phyloP scores from a whole-genome alignment of 2,888 invertebrate genomes.

The Agrochola litura region DNA sequence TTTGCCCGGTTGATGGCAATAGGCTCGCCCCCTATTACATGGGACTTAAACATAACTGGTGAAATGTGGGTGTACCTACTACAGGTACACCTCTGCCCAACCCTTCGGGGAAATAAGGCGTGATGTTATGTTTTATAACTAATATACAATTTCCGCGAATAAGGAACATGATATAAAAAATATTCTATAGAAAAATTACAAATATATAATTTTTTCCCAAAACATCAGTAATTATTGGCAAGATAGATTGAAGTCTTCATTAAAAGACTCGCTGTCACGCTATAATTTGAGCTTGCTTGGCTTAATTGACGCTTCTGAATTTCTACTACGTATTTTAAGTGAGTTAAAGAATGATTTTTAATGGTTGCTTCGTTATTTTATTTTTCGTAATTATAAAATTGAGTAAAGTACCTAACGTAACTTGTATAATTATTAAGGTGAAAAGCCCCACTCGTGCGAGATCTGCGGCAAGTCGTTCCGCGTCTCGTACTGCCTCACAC shows the following conservation, averaged over 20 bases:
- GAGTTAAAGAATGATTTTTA: not conserved
- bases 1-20: too few relatives aligned
- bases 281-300: not conserved
- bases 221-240: too few relatives aligned
- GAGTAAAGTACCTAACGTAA: not conserved
- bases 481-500: conserved; percentile 94
- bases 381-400: not conserved
- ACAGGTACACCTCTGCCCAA: too few relatives aligned
- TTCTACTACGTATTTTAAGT: not conserved
- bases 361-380: too few relatives aligned
- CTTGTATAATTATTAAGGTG: conserved; percentile 74
- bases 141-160: not conserved
- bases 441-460: conserved; percentile 94
- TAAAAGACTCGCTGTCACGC: not conserved
- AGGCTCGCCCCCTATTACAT: too few relatives aligned
- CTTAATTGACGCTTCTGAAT: not conserved
- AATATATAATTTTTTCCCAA: too few relatives aligned
- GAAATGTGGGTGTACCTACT: too few relatives aligned
- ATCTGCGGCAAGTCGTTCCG: conserved; percentile 95
- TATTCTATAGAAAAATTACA: too few relatives aligned
- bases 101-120: too few relatives aligned
- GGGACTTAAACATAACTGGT: too few relatives aligned
- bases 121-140: too few relatives aligned
- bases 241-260: not conserved
- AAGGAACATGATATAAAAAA: not conserved